Conservation (phyloP, 2,113 vertebrate species). For the Myrmecobius fasciatus region DNA sequence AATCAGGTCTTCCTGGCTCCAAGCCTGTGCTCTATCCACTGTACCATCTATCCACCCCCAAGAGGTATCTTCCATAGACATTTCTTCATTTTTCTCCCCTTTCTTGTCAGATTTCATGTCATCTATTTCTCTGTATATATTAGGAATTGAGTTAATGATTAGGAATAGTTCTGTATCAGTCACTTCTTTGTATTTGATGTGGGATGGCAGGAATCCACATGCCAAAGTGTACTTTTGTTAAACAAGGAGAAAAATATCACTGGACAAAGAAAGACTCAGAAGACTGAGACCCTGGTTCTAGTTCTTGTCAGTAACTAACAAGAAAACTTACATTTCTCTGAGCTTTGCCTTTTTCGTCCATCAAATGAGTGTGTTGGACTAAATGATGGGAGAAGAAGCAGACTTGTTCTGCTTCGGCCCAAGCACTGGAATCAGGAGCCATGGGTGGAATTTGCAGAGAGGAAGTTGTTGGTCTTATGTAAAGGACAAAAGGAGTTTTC, state of each 20-base stretch:
- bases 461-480: not conserved
- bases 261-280: not conserved
- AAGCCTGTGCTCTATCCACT: too few relatives aligned
- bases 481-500: not conserved
- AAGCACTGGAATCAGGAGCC: not conserved
- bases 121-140: not conserved
- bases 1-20: too few relatives aligned
- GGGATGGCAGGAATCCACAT: not conserved
- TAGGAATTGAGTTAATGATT: not conserved
- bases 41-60: too few relatives aligned
- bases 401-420: not conserved
- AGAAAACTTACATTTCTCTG: not conserved
- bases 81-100: not conserved
- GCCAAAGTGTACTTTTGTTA: not conserved
- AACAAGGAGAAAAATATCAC: not conserved
- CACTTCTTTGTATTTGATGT: not conserved
- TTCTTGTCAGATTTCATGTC: not conserved
- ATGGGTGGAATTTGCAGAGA: not conserved
- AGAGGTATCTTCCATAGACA: not conserved
- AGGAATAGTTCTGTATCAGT: not conserved
- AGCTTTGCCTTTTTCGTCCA: not conserved
- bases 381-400: not conserved
- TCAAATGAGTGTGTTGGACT: not conserved
- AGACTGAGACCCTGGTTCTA: not conserved
- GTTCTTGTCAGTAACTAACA: not conserved